Evolutionary conservation across 2,888 invertebrate genomes (phyloP), one percentile per base, ranked within the genome.

Genomic region (Onchidella celtica): DNA sequence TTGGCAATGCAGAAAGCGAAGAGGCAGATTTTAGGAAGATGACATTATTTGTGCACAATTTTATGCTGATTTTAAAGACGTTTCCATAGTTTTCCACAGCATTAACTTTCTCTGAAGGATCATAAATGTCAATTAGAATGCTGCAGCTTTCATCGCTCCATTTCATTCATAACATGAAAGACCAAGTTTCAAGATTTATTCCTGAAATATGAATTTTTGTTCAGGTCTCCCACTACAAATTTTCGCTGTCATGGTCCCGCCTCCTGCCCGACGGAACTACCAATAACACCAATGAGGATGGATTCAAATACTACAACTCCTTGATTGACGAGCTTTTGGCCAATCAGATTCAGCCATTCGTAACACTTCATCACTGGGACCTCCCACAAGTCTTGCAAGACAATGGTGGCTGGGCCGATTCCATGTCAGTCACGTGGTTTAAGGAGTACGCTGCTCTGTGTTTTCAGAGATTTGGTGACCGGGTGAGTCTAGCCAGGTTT

Each of bases 241-340:
- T 94, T 85, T 73, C 73, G 0, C 14, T 73, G 55, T 95, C 96
- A 0, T 97, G 97, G 97, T 93, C 96, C 0, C 94, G 97, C 74
- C 94, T 97, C 70, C 93, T 97, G 84, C 96, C 97, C 0, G 95
- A 94, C 11, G 89, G 89, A 2, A 97, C 90, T 6, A 59, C 76
- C 3, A 21, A 2, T 9, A 65, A 11, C 61, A 32, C 96, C 36
- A 97, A 96, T 90, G 93, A 94, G 57, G 94, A 94, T 2, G 97
- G 96, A 21, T 94, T 97, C 11, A 93, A 95, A 79, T 97, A 97
- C 93, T 97, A 97, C 92, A 95, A 95, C 88, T 95, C 95, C 86
- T 93, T 97, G 68, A 96, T 97, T 75, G 94, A 96, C 88, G 96
- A 95, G 87, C 94, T 97, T 6, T 84, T 96, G 6, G 93, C 92